A percentile compares a stretch with the other conserved stretches of the same genome.
Evolutionary conservation across 2,888 invertebrate species (phyloP).

Genomic region (Drosophila parthenogenetica): DNA sequence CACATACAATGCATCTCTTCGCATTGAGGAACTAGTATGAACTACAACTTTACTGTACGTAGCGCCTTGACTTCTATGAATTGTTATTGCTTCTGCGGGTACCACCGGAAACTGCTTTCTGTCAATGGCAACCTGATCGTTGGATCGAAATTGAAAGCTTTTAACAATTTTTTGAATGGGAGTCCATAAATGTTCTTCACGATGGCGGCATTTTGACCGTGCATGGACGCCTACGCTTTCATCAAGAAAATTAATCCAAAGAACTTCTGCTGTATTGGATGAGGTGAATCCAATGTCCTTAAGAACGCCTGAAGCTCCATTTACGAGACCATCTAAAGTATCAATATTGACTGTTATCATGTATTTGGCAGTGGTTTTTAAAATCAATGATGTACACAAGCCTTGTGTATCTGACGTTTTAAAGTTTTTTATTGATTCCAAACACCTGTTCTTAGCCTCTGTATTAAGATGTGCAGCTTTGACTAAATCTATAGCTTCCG

Average conservation of each 20-base stretch:
- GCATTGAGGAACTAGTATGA: neutral
- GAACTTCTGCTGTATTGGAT: neutral
- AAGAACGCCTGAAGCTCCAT: neutral
- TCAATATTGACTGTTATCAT: neutral
- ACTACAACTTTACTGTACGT: neutral
- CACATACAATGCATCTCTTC: conserved; percentile 7
- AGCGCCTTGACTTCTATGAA: neutral
- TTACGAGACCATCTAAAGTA: neutral
- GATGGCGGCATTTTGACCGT: neutral
- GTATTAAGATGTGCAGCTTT: neutral
- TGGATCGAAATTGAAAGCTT: neutral
- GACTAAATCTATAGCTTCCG: neutral
- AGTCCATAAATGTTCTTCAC: neutral
- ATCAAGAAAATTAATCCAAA: neutral
- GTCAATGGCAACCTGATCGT: neutral
- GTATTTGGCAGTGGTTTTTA: neutral
- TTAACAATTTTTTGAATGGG: neutral
- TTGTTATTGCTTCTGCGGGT: conserved; percentile 15
- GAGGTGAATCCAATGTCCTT: neutral
- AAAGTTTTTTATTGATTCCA: neutral
- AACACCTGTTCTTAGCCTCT: too few species aligned
- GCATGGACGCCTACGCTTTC: neutral
- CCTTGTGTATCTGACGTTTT: neutral
- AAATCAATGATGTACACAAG: neutral
- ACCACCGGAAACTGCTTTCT: neutral